Evolutionary conservation across 2,113 vertebrate species (phyloP).

Genomic region (Gymnobelideus leadbeateri): DNA sequence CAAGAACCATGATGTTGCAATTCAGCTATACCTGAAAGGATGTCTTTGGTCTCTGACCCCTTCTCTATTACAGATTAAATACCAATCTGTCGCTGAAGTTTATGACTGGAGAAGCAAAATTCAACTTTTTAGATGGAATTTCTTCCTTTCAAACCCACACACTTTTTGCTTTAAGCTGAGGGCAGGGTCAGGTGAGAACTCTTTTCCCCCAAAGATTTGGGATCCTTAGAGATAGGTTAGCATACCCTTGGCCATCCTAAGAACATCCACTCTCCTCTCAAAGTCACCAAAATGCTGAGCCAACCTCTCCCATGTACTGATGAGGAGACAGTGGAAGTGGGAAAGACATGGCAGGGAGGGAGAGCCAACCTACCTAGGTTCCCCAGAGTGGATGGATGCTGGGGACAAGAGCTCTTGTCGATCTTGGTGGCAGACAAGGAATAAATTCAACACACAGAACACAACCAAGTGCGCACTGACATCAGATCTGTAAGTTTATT

Average conservation of each 20-base stretch:
- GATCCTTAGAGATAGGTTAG: too few species aligned
- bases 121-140: too few species aligned
- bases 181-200: too few species aligned
- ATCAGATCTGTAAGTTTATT: constrained; percentile 96
- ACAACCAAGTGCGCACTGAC: constrained; percentile 77
- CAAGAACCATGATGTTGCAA: too few species aligned
- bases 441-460: constrained; percentile 61
- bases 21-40: too few species aligned
- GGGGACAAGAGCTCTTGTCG: background rate
- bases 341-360: background rate
- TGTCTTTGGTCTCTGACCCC: too few species aligned
- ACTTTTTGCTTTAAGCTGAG: too few species aligned
- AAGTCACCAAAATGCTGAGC: background rate
- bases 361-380: background rate
- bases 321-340: background rate
- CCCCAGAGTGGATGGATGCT: background rate
- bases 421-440: constrained; percentile 54
- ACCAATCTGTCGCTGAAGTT: too few species aligned
- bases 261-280: background rate
- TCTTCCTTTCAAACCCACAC: too few species aligned
- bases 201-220: background rate
- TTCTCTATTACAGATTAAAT: too few species aligned
- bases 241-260: background rate
- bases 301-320: background rate
- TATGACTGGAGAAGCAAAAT: too few species aligned